A percentile compares a stretch with the other conserved stretches of the same genome.
These are phyloP conservation scores for Microplitis deprimator DNA, from an alignment of 2,888 invertebrate species.

Conservation along the genomic window DNA sequence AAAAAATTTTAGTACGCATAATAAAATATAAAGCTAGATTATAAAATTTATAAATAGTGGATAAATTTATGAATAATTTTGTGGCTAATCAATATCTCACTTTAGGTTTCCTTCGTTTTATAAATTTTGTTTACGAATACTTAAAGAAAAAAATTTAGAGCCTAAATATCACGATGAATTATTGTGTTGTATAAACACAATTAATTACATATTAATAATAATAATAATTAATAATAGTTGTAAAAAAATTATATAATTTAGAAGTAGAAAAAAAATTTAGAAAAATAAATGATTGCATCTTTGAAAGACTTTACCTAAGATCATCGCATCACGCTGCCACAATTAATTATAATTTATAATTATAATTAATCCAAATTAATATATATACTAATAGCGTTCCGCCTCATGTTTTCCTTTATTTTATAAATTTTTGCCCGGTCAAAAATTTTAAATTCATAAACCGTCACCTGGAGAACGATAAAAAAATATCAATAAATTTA, in stretches of 20 bases:
- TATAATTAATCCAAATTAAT: constrained; percentile 8
- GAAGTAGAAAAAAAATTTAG: constrained; percentile 44
- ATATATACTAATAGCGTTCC: constrained; percentile 42
- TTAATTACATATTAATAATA: constrained; percentile 48
- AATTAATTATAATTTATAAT: neutral
- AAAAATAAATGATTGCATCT: constrained; percentile 50
- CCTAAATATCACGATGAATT: constrained; percentile 67
- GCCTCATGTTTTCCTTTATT: constrained; percentile 35
- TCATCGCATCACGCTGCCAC: constrained; percentile 40
- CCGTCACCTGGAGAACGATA: neutral
- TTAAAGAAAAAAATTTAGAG: constrained; percentile 60
- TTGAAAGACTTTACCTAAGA: constrained; percentile 47
- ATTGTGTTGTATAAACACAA: constrained; percentile 53
- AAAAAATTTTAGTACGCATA: constrained; percentile 21
- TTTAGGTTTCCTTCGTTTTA: neutral
- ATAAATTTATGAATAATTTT: neutral
- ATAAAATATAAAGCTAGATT: too few species aligned
- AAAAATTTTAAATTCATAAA: neutral
- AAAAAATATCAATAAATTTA: neutral
- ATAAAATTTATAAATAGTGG: neutral
- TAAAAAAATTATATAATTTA: constrained; percentile 45
- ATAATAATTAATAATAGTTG: constrained; percentile 34
- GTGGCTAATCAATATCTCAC: neutral
- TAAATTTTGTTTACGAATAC: constrained; percentile 8
- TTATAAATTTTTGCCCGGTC: neutral